phyloP scores from a whole-genome alignment of 2,888 invertebrate species.

The Psococerastis gibbosa region DNA sequence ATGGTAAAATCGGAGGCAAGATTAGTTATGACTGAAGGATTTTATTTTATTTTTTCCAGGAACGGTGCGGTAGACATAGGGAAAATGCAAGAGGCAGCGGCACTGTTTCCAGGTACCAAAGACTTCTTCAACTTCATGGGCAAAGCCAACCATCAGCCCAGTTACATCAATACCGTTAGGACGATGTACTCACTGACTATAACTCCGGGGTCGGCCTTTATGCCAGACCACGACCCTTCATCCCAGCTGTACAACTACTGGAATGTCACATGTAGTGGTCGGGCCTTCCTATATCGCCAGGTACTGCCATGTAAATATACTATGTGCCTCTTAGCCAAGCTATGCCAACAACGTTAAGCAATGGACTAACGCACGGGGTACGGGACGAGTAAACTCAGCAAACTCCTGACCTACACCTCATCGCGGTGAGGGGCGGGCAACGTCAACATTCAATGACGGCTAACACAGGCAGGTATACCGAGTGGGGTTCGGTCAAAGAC shows the following conservation, averaged over 20 bases:
- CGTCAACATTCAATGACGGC: too few species aligned
- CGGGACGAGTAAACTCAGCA: too few species aligned
- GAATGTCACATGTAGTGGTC: not conserved
- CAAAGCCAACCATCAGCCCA: not conserved
- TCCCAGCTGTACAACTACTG: not conserved
- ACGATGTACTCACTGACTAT: not conserved
- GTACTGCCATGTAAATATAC: too few species aligned
- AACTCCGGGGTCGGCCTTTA: not conserved
- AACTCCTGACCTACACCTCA: too few species aligned
- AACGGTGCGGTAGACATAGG: not conserved
- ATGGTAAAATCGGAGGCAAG: too few species aligned
- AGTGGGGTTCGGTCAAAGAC: too few species aligned
- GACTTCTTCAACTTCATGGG: not conserved
- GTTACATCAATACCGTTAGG: not conserved
- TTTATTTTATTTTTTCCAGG: slow-evolving; percentile 7
- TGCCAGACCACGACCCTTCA: not conserved
- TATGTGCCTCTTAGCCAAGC: too few species aligned
- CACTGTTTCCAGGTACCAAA: not conserved
- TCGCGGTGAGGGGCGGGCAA: too few species aligned
- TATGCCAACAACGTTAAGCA: too few species aligned
- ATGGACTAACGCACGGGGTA: too few species aligned
- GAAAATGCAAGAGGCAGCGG: not conserved
- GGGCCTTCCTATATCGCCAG: slow-evolving; percentile 3
- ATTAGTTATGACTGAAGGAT: too few species aligned
- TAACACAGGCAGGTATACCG: too few species aligned